Percentiles rank a stretch among this genome's conserved stretches.
Conservation (phyloP, 1,140 invertebrate genomes). For the Campoletis sonorensis region DNA sequence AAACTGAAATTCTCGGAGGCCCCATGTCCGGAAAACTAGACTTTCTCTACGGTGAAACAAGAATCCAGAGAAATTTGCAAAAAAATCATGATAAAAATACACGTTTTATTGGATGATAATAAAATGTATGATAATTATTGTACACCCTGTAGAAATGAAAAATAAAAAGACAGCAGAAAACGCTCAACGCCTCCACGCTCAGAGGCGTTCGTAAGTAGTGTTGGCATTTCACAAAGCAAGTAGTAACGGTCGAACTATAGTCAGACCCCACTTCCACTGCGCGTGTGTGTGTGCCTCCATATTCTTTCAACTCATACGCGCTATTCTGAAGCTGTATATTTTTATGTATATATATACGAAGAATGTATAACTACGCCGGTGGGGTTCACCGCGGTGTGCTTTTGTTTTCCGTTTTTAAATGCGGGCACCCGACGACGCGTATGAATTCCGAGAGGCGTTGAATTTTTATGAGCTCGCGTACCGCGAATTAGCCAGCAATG, state of each 20-base stretch:
- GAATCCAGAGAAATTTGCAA: neutral
- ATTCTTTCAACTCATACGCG: too few species aligned
- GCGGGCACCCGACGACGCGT: constrained; percentile 60
- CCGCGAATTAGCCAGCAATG: constrained; percentile 60
- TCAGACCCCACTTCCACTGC: constrained; percentile 4
- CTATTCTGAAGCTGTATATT: too few species aligned
- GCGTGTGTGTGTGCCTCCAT: too few species aligned
- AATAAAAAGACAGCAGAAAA: constrained; percentile 8
- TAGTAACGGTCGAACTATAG: constrained; percentile 24
- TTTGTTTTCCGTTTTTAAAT: constrained; percentile 65
- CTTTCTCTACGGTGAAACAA: too few species aligned
- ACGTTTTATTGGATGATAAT: neutral
- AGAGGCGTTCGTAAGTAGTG: constrained; percentile 15
- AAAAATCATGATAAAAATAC: neutral
- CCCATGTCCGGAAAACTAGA: too few species aligned
- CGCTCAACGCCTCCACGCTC: constrained; percentile 32
- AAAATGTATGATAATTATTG: neutral
- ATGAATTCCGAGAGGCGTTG: constrained; percentile 65
- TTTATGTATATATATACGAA: too few species aligned
- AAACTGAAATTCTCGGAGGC: too few species aligned
- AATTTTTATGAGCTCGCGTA: constrained; percentile 66
- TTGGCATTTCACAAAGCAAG: constrained; percentile 17
- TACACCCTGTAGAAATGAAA: constrained; percentile 1
- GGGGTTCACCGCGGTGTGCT: constrained; percentile 40
- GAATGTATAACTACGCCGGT: neutral